Percentiles rank a stretch among this genome's conserved stretches.
Evolutionary conservation across 2,888 invertebrate genomes (phyloP).

Genomic region (Lamellibrachia satsuma): DNA sequence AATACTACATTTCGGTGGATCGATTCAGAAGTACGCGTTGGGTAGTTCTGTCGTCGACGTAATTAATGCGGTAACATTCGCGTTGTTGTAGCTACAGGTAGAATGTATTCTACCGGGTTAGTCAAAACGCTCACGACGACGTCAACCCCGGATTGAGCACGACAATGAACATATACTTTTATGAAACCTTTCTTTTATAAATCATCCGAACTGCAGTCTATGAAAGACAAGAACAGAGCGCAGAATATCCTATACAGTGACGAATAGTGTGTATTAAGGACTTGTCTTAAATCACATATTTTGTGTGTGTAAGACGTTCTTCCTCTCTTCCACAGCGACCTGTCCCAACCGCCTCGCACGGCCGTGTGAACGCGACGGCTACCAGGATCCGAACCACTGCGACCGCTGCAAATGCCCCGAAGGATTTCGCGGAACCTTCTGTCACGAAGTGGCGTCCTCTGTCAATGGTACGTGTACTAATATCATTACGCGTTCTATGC

Average conservation of each 20-base stretch:
- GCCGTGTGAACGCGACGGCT: slow-evolving; percentile 19
- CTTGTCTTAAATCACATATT: no score
- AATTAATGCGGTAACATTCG: not conserved
- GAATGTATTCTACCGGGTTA: not conserved
- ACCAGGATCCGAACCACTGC: slow-evolving; percentile 24
- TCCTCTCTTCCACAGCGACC: not conserved
- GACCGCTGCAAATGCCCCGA: slow-evolving; percentile 28
- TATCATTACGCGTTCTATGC: not conserved
- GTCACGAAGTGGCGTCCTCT: slow-evolving; percentile 25
- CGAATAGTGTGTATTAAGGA: no score
- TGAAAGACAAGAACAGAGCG: no score
- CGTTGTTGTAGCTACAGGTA: not conserved
- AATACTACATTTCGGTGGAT: no score
- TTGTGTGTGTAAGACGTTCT: not conserved
- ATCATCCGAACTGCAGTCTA: no score
- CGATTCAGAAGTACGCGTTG: not conserved
- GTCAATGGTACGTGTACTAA: slow-evolving; percentile 21
- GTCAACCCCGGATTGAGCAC: no score
- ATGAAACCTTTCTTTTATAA: no score
- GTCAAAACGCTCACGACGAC: no score
- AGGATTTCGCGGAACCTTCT: slow-evolving; percentile 29
- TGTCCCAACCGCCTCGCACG: slow-evolving; percentile 18
- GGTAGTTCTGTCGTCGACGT: not conserved
- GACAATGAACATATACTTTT: no score
- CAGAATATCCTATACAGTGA: no score